A percentile compares a stretch with the other conserved stretches of the same genome.
Evolutionary conservation across 2,888 invertebrate genomes (phyloP).

Genomic region (Patella depressa): DNA sequence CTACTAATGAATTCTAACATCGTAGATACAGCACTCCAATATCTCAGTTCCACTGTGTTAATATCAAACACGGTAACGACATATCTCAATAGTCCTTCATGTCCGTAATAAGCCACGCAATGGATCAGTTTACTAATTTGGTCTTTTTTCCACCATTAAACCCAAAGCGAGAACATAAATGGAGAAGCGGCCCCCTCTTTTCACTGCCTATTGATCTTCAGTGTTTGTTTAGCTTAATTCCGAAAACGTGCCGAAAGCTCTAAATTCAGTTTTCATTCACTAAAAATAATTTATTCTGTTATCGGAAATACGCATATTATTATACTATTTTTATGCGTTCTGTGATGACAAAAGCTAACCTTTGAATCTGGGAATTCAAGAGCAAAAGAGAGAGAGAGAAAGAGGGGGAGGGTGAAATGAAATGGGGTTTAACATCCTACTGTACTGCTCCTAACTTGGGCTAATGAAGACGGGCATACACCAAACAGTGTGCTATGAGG

Average conservation of each 20-base stretch:
- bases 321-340: too few species aligned
- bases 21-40: not conserved
- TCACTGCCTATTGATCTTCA: too few species aligned
- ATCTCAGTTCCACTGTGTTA: slow-evolving; percentile 2
- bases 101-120: not conserved
- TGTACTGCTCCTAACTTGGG: not conserved
- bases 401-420: not conserved
- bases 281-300: too few species aligned
- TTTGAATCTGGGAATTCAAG: too few species aligned
- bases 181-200: not conserved
- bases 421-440: not conserved
- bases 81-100: not conserved
- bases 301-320: too few species aligned
- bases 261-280: too few species aligned
- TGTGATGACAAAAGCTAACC: too few species aligned
- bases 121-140: slow-evolving; percentile 7
- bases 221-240: too few species aligned
- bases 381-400: too few species aligned
- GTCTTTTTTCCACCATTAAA: slow-evolving; percentile 1
- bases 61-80: not conserved
- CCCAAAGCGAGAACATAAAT: not conserved
- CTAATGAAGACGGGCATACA: not conserved
- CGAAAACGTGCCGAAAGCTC: too few species aligned
- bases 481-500: too few species aligned
- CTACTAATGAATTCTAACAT: slow-evolving; percentile 8